Evolutionary conservation across 2,113 vertebrate genomes (phyloP), one percentile per base, ranked within the genome.

Genomic region (Falcunculus frontatus): DNA sequence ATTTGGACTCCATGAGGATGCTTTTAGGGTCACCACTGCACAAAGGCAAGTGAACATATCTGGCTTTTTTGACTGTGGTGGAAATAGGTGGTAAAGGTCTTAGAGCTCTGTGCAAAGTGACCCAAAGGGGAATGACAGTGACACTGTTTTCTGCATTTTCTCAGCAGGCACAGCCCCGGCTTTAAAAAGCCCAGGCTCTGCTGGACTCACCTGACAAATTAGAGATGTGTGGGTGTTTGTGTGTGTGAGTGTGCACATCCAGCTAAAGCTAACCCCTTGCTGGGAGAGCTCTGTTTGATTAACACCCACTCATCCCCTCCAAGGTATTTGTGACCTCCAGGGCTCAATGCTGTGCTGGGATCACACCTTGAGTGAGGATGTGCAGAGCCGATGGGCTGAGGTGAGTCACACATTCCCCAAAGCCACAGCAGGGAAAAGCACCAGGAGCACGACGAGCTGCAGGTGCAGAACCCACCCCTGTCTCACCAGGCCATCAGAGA

Each of bases 221-320:
- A 30, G 0, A 60, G 49, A 41, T 0, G 1, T 16, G 25, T 56
- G 41, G 23, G 19, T 67, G 39, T 70, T 32, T 59, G 16, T 39
- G 39, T 8, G 52, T 29, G 26, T n/a, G 35, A 19, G 22, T 4
- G 8, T 9, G 35, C 4, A 13, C n/a, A 56, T 16, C 11, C 55
- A 49, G 52, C 70, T 15, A 25, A 60, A 69, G 27, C 42, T 12
- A 10, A 27, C n/a, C 13, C 32, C 26, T 46, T 2, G 1, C 41
- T 62, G 68, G 29, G 20, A 53, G 57, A 73, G 55, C 46, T 64
- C 41, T 42, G 5, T 19, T 41, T 20, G 16, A 46, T 62, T 14
- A 21, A 42, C 3, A 18, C 33, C 41, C 22, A 4, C 42, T 59
- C 56, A 23, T 4, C 67, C 19, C 16, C 35, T 23, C 35, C 72